A percentile compares a stretch with the other conserved stretches of the same genome.
These are phyloP conservation scores for Amia ocellicauda DNA, from an alignment of 2,113 vertebrate genomes.

Conservation along the genomic window DNA sequence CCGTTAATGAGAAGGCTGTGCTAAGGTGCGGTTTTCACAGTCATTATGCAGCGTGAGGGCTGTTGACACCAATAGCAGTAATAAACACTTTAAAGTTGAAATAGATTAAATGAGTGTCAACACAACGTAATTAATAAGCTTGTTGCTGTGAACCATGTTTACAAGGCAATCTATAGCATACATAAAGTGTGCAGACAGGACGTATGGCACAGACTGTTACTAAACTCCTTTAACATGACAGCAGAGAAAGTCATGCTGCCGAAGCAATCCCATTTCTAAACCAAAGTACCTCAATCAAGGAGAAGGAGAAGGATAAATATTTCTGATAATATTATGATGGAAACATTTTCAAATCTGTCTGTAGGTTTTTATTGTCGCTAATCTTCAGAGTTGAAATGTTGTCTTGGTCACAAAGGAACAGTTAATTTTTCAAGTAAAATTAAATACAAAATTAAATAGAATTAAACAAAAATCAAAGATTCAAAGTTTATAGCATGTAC, in stretches of 20 bases:
- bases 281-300: constrained; percentile 34
- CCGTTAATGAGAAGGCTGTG: constrained; percentile 29
- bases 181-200: constrained; percentile 59
- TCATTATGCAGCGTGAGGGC: constrained; percentile 41
- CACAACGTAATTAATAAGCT: constrained; percentile 70
- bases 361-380: too few relatives aligned
- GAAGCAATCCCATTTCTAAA: constrained; percentile 54
- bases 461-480: too few relatives aligned
- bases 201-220: constrained; percentile 67
- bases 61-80: constrained; percentile 56
- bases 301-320: constrained; percentile 12
- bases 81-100: constrained; percentile 76
- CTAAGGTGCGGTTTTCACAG: constrained; percentile 47
- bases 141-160: constrained; percentile 67
- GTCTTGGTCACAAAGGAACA: too few relatives aligned
- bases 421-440: too few relatives aligned
- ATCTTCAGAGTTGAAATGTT: too few relatives aligned
- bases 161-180: constrained; percentile 63
- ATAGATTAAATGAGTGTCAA: constrained; percentile 71
- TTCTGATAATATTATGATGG: too few relatives aligned
- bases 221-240: constrained; percentile 61
- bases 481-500: too few relatives aligned
- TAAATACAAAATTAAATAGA: too few relatives aligned
- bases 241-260: constrained; percentile 58
- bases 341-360: too few relatives aligned